Base-by-base conservation (phyloP, 2,888 invertebrate genomes). In the Dynastes maya region DNA sequence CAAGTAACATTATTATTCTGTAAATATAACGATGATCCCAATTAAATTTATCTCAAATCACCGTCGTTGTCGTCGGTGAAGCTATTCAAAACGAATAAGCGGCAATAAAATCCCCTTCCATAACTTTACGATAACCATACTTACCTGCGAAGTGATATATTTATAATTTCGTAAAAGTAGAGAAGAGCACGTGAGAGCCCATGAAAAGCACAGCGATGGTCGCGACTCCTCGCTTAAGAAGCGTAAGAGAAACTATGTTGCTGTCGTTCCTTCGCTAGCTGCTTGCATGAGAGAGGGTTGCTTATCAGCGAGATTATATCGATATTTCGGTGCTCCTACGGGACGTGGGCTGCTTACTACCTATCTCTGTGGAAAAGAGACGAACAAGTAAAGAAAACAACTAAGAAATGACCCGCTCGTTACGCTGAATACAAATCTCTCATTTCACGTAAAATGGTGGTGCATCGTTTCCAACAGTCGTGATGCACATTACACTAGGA, bases 271-370 rank as follows among this genome's bases (percentile, higher is more conserved):
- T 11, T 45, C 45, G 45, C 45, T 11, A 45, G 45, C 45, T 45
- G 11, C 9, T 8, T 45, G 11, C 9, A 45, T 45, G 63, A 63
- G 8, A 81, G 83, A 83, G 83, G 80, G 82, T 81, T 81, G 80
- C 86, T 87, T 88, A 88, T 87, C 87, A 87, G 83, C 82, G 83
- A 85, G 86, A 87, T 87, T 86, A 87, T 85, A 87, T 87, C 87
- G 86, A 87, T 86, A 86, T 87, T 87, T 87, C 84, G 84, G 86
- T 84, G 84, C 84, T 45, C 84, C 83, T 83, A 81, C 79, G 84
- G 63, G 83, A 87, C 87, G 87, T 88, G 88, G 87, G 88, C 84
- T 84, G 86, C 83, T 86, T 55, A 55, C 55, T 87, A 86, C 87
- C 86, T 85, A 85, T 22, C 55, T 16, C 55, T 5, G 22, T 22